Base-by-base conservation (phyloP, 2,888 invertebrate species). In the Drosophila multiciliata region DNA sequence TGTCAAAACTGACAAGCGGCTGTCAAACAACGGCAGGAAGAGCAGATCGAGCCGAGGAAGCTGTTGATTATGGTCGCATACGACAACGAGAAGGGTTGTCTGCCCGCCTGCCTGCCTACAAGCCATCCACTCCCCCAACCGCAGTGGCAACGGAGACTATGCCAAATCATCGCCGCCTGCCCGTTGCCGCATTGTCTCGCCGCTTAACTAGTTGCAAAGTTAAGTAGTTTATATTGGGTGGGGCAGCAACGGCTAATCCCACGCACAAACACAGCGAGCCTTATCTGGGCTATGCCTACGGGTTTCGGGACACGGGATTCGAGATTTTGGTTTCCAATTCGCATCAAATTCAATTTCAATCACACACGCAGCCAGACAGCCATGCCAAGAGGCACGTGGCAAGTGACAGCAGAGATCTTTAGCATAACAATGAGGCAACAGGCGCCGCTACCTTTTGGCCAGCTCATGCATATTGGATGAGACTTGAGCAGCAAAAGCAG, bases 141-240 rank as follows among this genome's bases (percentile, higher is more conserved):
- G 9, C 29, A 50, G 29, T 49, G 2, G 49, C 17, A 11, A 36
- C 17, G 42, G 40, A 50, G 35, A 58, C 58, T 64, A 38, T 54
- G 55, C 53, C 78, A 78, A 78, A 83, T 84, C 89, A 87, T 72
- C 61, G 72, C 50, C 57, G 73, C 65, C 66, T 57, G 49, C 55
- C 50, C 55, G 72, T 66, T 78, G 70, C 75, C 58, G 60, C 75
- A 75, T 85, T 84, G 84, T 84, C 89, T 84, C 73, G 84, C 76
- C 66, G 81, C 81, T 80, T 83, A 87, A 87, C 91, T 90, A 91
- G 91, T 91, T 91, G 87, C 90, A 87, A 87, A 90, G 90, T 85
- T 91, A 91, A 91, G 89, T 91, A 91, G 91, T 91, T 87, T 91
- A 88, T 80, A 76, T 80, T 69, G 77, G 69, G 82, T 64, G 67